Evolutionary conservation across 2,113 vertebrate genomes (phyloP).

Genomic region (Heloderma charlesbogerti): DNA sequence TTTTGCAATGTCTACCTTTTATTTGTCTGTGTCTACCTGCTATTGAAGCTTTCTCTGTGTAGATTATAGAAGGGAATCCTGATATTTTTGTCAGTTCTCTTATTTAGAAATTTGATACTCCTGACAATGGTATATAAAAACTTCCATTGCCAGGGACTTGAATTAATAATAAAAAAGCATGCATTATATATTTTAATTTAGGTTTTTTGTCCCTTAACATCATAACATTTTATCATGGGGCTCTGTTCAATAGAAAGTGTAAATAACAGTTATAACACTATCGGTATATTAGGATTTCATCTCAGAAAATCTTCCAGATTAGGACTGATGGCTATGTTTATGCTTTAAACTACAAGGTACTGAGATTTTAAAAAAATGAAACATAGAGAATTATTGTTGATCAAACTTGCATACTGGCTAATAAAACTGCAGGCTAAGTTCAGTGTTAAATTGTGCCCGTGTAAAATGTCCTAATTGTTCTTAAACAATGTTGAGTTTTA

Average conservation of each 20-base stretch:
- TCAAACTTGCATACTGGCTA: not conserved
- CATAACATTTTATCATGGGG: conserved; percentile 78
- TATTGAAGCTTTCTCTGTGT: conserved; percentile 67
- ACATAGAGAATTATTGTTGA: not conserved
- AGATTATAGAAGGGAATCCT: conserved; percentile 38
- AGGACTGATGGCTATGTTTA: not conserved
- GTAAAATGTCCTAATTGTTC: not conserved
- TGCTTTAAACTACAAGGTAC: not conserved
- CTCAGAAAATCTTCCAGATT: not conserved
- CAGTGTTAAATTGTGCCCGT: no score
- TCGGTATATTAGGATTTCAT: conserved; percentile 8
- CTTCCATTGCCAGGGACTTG: conserved; percentile 65
- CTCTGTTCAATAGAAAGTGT: conserved; percentile 85
- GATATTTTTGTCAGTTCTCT: conserved; percentile 57
- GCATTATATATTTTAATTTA: conserved; percentile 76
- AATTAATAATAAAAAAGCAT: conserved; percentile 73
- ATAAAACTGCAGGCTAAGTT: not conserved
- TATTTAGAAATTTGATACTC: conserved; percentile 64
- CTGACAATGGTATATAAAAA: conserved; percentile 62
- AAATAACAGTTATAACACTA: conserved; percentile 45
- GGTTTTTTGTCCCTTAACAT: conserved; percentile 79
- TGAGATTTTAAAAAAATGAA: conserved; percentile 9
- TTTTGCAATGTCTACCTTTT: conserved; percentile 69
- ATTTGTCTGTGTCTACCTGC: conserved; percentile 66
- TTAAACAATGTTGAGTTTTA: not conserved